These are phyloP conservation scores for Chiloscyllium punctatum DNA, from an alignment of 2,797 vertebrate genomes.

Conservation along the genomic window DNA sequence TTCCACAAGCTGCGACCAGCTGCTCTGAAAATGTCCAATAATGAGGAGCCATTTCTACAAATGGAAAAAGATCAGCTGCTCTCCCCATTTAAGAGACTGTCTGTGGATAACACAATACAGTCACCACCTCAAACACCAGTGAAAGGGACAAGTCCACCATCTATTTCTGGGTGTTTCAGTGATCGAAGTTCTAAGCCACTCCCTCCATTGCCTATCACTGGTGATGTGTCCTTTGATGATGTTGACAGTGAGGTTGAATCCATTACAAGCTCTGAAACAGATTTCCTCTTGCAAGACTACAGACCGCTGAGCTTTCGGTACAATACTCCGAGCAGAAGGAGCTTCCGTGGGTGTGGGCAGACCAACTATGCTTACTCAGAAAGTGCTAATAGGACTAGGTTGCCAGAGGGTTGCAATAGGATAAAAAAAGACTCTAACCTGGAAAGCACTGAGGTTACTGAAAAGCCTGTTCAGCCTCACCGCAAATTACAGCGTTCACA, in stretches of 20 bases:
- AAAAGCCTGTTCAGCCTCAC: conserved; percentile 61
- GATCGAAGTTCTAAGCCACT: conserved; percentile 79
- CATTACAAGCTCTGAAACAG: conserved; percentile 73
- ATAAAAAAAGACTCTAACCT: neutral
- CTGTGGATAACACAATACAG: conserved; percentile 59
- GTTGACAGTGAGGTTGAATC: conserved; percentile 83
- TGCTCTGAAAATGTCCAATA: conserved; percentile 58
- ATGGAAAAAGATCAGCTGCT: conserved; percentile 64
- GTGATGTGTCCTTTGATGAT: conserved; percentile 63
- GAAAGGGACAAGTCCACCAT: conserved; percentile 46
- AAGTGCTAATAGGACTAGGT: conserved; percentile 53
- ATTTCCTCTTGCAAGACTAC: conserved; percentile 57
- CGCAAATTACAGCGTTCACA: conserved; percentile 77
- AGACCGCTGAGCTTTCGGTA: conserved; percentile 63
- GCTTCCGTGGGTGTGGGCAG: conserved; percentile 79
- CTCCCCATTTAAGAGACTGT: conserved; percentile 70
- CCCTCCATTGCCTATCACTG: conserved; percentile 72
- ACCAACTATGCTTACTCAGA: conserved; percentile 89
- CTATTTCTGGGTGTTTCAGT: conserved; percentile 40
- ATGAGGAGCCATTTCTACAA: conserved; percentile 50
- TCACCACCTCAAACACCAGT: conserved; percentile 63
- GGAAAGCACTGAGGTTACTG: conserved; percentile 43
- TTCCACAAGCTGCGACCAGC: conserved; percentile 63
- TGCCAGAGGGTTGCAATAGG: neutral
- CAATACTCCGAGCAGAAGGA: conserved; percentile 61